Conservation (phyloP, 2,113 vertebrate species). For the Mus pahari region DNA sequence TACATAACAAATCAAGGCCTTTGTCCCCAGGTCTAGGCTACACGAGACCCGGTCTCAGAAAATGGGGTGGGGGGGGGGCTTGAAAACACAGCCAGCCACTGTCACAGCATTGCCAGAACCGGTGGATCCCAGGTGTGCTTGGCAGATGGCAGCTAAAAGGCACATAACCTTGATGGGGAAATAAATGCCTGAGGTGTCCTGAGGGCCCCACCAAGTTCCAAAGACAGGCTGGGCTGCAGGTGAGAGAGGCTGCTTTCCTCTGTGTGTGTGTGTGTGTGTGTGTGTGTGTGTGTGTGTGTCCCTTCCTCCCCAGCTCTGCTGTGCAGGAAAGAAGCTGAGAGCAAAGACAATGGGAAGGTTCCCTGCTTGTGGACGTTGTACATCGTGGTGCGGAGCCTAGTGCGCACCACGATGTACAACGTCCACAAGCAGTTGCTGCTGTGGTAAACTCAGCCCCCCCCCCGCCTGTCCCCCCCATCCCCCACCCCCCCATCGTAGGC, state of each 20-base stretch:
- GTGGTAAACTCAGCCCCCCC: slow-evolving; percentile 61
- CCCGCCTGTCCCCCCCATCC: not conserved
- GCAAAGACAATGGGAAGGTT: slow-evolving; percentile 62
- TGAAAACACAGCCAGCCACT: not conserved
- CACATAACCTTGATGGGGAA: too few species aligned
- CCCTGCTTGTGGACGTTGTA: too few species aligned
- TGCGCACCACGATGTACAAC: too few species aligned
- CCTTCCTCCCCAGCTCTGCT: not conserved
- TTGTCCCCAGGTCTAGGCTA: not conserved
- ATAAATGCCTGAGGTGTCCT: not conserved
- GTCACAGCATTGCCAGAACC: not conserved
- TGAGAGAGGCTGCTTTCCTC: not conserved
- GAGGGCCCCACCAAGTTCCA: slow-evolving; percentile 10
- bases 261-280: not conserved
- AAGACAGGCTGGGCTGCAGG: not conserved
- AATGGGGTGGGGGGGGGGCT: not conserved
- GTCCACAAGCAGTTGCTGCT: too few species aligned
- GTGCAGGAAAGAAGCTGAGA: slow-evolving; percentile 70
- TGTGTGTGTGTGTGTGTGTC: not conserved
- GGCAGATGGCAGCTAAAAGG: not conserved
- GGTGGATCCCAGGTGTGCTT: not conserved
- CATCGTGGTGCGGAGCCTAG: too few species aligned
- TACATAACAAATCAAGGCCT: not conserved
- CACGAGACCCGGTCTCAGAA: not conserved
- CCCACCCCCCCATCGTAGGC: slow-evolving; percentile 10